These are phyloP conservation scores for Palloptera scutellata DNA, from an alignment of 2,888 invertebrate species.

Conservation along the genomic window DNA sequence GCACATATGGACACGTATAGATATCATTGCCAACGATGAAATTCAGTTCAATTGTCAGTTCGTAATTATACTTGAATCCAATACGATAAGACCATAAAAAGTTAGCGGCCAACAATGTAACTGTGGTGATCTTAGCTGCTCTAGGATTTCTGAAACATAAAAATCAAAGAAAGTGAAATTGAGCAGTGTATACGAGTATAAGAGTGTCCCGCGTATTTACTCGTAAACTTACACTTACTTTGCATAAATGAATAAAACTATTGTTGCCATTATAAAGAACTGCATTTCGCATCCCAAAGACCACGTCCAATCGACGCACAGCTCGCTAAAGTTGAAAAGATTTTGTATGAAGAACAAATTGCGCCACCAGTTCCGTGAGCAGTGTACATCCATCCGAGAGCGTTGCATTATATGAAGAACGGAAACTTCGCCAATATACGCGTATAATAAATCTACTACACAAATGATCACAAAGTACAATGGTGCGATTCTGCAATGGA, in stretches of 20 bases:
- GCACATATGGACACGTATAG: slow-evolving; percentile 66
- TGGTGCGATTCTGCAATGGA: slow-evolving; percentile 55
- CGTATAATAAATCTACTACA: slow-evolving; percentile 58
- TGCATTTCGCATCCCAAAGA: slow-evolving; percentile 65
- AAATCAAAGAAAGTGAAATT: not conserved
- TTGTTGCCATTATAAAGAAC: slow-evolving; percentile 59
- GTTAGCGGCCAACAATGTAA: slow-evolving; percentile 43
- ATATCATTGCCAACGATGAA: slow-evolving; percentile 63
- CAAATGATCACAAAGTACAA: slow-evolving; percentile 58
- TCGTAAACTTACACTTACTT: slow-evolving; percentile 56
- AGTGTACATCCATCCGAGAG: slow-evolving; percentile 57
- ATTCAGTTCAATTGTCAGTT: slow-evolving; percentile 60
- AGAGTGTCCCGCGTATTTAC: not conserved
- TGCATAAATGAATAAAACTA: slow-evolving; percentile 57
- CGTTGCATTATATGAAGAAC: slow-evolving; percentile 61
- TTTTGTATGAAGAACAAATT: slow-evolving; percentile 63
- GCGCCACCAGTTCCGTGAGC: slow-evolving; percentile 63
- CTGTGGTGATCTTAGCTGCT: slow-evolving; percentile 46
- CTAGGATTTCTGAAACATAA: slow-evolving; percentile 52
- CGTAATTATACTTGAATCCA: slow-evolving; percentile 53
- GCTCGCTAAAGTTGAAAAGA: slow-evolving; percentile 58
- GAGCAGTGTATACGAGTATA: not conserved
- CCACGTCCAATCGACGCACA: slow-evolving; percentile 65
- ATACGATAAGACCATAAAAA: slow-evolving; percentile 56
- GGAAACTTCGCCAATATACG: slow-evolving; percentile 60